Evolutionary conservation across 1,140 invertebrate species (phyloP), one percentile per base, ranked within the genome.

Genomic region (Bicyclus anynana): DNA sequence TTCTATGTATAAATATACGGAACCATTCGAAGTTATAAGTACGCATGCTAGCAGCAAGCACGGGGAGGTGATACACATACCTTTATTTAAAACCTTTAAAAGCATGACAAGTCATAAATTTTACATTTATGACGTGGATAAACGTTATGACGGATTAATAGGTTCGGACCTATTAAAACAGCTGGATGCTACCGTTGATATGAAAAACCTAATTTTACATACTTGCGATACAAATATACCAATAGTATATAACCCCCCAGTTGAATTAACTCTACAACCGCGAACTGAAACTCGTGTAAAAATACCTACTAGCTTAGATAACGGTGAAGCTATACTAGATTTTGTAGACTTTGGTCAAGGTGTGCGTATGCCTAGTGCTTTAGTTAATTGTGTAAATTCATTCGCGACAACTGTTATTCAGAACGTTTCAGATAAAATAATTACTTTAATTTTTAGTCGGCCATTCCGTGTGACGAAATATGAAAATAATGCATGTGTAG

Each of bases 61-160:
- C 44, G 59, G 60, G 26, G 58, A 73, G 33, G 42, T 51, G 0
- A 16, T 64, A 46, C 5, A 5, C 7, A 74, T 70, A 12, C 54
- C 60, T 0, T 35, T 68, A 23, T 40, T 40, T 1, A 49, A 55
- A 37, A 65, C 27, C 9, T 73, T 69, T 42, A 27, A 49, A 9
- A 53, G 20, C 21, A 14, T 33, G 0, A 7, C 46, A 12, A 17
- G 38, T 35, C 5, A 35, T 5, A 35, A 35, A 35, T 35, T 35
- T 12, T 35, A 35, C 33, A 2, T 35, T 2, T 35, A 35, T 13
- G 10, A 12, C 12, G 33, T 35, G 2, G 33, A 35, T 13, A 3
- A 3, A 12, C 3, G 10, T 5, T 71, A 69, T 16, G 68, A 71
- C 40, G 68, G 72, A 9, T 40, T 74, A n/a, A 62, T 74, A 33